Percentiles rank a stretch among this genome's conserved stretches.
These are phyloP conservation scores for Menura novaehollandiae DNA, from an alignment of 2,113 vertebrate genomes.

Conservation along the genomic window DNA sequence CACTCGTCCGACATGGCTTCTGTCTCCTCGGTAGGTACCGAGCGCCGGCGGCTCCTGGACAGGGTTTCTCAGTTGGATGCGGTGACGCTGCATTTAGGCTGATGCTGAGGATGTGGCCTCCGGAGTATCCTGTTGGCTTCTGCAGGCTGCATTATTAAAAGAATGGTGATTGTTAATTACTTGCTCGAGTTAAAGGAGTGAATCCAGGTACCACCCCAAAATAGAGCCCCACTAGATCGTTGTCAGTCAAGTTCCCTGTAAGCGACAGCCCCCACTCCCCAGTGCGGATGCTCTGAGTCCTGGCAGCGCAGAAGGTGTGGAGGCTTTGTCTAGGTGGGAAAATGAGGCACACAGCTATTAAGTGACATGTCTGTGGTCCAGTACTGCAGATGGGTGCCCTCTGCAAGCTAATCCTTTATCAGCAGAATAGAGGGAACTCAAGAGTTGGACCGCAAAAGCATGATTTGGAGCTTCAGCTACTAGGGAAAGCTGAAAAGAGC, in stretches of 20 bases:
- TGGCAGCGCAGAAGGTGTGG: background rate
- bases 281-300: background rate
- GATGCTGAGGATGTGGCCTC: background rate
- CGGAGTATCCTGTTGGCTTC: background rate
- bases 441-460: background rate
- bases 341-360: background rate
- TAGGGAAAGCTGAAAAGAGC: background rate
- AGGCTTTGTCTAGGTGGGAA: background rate
- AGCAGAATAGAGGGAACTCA: background rate
- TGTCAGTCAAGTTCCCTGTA: background rate
- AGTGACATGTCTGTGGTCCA: background rate
- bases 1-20: slow-evolving; percentile 75
- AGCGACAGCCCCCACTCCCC: fast-evolving
- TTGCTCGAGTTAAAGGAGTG: background rate
- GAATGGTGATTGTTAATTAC: background rate
- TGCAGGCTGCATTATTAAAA: background rate
- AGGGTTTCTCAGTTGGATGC: fast-evolving
- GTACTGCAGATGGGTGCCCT: background rate
- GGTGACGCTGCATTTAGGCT: background rate
- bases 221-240: background rate
- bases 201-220: background rate
- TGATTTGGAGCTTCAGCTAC: background rate
- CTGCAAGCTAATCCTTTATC: background rate
- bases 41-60: background rate
- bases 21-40: slow-evolving; percentile 69